Percentiles rank a stretch among this genome's conserved stretches.
phyloP scores from a whole-genome alignment of 1,140 invertebrate species.

The Probaryconus sp. region DNA sequence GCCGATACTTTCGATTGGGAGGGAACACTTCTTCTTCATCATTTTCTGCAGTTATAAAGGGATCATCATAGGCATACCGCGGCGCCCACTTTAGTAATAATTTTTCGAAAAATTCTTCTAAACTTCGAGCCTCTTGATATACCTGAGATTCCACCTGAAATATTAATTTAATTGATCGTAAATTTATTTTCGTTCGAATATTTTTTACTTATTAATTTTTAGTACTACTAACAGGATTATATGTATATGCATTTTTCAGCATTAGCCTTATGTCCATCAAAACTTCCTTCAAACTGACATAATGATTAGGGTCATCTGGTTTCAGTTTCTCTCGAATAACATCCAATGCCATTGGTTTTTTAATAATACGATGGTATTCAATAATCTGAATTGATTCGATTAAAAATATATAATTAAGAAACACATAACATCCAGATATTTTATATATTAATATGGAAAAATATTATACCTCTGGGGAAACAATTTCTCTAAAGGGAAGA shows the following conservation, averaged over 20 bases:
- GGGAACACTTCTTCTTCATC: conserved; percentile 78
- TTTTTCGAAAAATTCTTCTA: conserved; percentile 92
- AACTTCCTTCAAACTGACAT: conserved; percentile 86
- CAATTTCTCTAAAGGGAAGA: conserved; percentile 90
- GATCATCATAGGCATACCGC: conserved; percentile 82
- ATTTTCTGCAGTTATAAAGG: conserved; percentile 70
- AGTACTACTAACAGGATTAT: conserved; percentile 86
- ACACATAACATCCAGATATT: not conserved
- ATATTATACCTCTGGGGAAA: conserved; percentile 84
- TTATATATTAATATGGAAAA: conserved; percentile 1
- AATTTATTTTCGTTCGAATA: not conserved
- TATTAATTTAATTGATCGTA: conserved; percentile 35
- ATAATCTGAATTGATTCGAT: conserved; percentile 79
- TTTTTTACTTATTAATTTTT: too few relatives aligned
- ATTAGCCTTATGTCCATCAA: conserved; percentile 90
- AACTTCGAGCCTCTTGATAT: conserved; percentile 88
- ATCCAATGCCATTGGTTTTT: conserved; percentile 90
- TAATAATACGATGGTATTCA: conserved; percentile 87
- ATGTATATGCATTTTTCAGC: conserved; percentile 91
- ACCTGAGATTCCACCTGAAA: conserved; percentile 87
- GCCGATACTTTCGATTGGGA: conserved; percentile 79
- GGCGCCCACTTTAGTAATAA: conserved; percentile 89
- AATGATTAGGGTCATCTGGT: conserved; percentile 84
- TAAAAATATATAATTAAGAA: conserved; percentile 1
- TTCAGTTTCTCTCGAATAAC: conserved; percentile 88